Conservation (phyloP, 2,113 vertebrate genomes). For the Nothoprocta pentlandii region DNA sequence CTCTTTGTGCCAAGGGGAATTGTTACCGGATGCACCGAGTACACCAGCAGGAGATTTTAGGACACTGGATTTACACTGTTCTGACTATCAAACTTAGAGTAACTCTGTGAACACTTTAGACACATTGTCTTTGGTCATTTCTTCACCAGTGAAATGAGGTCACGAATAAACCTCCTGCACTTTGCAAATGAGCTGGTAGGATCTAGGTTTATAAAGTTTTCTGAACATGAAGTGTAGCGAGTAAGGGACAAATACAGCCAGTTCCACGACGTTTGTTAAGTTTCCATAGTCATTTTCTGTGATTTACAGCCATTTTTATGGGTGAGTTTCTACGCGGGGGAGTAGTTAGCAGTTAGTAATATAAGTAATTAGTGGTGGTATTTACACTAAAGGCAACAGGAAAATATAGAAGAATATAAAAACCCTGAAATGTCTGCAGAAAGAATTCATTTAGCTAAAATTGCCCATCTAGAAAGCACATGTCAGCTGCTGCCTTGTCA, state of each 20-base stretch:
- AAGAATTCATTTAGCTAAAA: background rate
- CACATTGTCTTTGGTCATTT: background rate
- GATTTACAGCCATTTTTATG: constrained; percentile 6
- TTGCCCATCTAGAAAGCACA: background rate
- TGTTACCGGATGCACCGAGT: background rate
- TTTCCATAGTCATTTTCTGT: background rate
- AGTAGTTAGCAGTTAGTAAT: background rate
- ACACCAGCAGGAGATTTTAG: background rate
- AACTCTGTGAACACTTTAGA: background rate
- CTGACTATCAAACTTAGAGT: background rate
- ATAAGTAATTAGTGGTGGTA: background rate
- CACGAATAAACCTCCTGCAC: background rate
- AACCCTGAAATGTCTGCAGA: background rate
- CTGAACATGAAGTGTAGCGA: background rate
- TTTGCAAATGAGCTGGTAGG: background rate
- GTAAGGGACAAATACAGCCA: background rate
- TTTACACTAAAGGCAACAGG: background rate
- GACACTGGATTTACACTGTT: background rate
- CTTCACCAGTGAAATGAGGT: background rate
- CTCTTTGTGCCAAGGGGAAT: rapidly evolving
- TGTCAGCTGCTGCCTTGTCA: background rate
- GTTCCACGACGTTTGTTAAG: background rate
- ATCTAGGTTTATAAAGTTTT: background rate
- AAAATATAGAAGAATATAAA: background rate
- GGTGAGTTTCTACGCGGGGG: background rate